Evolutionary conservation across 1,140 invertebrate genomes (phyloP), one percentile per base, ranked within the genome.

Genomic region (Tetragonula clypearis): DNA sequence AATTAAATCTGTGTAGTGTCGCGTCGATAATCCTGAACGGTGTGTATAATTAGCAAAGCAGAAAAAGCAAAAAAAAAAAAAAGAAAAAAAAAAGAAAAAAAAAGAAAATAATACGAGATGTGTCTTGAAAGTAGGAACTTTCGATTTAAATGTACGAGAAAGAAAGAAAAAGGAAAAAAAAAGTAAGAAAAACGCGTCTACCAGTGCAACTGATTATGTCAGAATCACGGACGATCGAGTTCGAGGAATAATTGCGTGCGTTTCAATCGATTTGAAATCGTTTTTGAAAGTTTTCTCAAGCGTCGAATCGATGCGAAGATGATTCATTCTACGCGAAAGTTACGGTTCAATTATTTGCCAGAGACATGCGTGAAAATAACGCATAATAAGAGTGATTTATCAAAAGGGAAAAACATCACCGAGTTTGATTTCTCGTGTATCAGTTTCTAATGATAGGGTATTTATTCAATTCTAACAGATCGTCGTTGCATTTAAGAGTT

Each of bases 1-100:
- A 23, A 78, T 55, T 14, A 69, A 77, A 68, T 79, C 9, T 84
- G 35, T 79, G 76, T 79, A 72, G 73, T 55, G 12, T 82, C 56
- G 55, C 55, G 41, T 62, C 26, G 41, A 60, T 79, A 53, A 79
- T 79, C 26, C 21, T 58, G 82, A 84, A 72, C 35, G 74, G 26
- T 84, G 56, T 84, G 26, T 79, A 35, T 35, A 84, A 84, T 12
- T 79, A 84, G 35, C 9, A 53, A 35, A 53, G 6, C 41, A 49
- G 41, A 49, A 49, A 49, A 49, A 49, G 41, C 0, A 41, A 41
- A 41, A 41, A 41, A 41, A 41, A 49, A 49, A 49, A 49, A 35
- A 11, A 8, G 6, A 41, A 6, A 66, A 66, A 49, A 49, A 49
- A 49, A 35, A 11, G 0, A 8, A 41, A 6, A 66, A 66, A n/a